Evolutionary conservation across 2,888 invertebrate species (phyloP), one percentile per base, ranked within the genome.

Genomic region (Lucinisca nassula): DNA sequence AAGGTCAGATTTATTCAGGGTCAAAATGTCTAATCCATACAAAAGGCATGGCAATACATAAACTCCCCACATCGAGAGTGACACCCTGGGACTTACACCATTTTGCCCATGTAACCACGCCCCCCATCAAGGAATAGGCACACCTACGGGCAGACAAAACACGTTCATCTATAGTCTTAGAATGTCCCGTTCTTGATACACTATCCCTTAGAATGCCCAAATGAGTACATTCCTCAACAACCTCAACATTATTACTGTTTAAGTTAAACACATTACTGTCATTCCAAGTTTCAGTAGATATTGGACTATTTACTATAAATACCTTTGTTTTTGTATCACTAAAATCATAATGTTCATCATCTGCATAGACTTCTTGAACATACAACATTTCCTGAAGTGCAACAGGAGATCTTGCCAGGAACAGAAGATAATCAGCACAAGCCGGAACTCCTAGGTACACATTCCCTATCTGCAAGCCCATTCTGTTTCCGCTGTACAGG

Each of bases 391-490:
- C 37, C n/a, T 14, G 35, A 14, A 27, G 58, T 2, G 2, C 58
- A 27, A 58, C 27, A 58, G 27, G 8, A n/a, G 58, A 58, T 8
- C 27, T 12, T 27, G 58, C 24, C 58, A 58, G n/a, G 14, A 27
- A 58, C 58, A 58, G 58, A 24, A 58, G 27, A 10, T 73, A 73
- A 37, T 72, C 58, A n/a, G 73, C 80, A 17, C 37, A 38, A 1
- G 80, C 55, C 0, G 73, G 80, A 14, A 35, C 55, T 4, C 74
- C 81, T n/a, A 58, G 49, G n/a, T 75, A 61, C 12, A 81, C 61
- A 3, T n/a, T 40, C 1, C 74, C 81, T 24, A 74, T 74, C 0
- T 10, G 17, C 2, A 73, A 27, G 17, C 40, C 74, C 10, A 75
- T 27, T 8, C 61, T 35, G 6, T 58, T 55, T n/a, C 30, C 27